These are phyloP conservation scores for Aleiodes testaceus DNA, from an alignment of 2,888 invertebrate species.

Conservation along the genomic window DNA sequence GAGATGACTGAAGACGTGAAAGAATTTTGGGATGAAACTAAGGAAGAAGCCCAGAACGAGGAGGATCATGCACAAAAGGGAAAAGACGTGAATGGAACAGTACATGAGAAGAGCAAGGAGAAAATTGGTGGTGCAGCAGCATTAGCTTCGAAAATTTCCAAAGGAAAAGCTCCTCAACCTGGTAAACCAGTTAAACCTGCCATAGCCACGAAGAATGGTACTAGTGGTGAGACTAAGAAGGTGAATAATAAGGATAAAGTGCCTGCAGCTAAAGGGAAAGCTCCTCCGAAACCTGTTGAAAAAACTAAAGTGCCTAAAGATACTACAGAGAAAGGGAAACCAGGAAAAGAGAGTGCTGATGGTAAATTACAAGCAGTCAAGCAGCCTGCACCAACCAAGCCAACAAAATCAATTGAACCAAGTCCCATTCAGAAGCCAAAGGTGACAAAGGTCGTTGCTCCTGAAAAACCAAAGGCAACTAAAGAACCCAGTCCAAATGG, in stretches of 20 bases:
- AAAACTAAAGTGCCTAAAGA: conserved; percentile 32
- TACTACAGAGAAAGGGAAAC: conserved; percentile 30
- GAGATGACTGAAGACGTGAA: conserved; percentile 54
- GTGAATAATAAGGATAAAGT: conserved; percentile 44
- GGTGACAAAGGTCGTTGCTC: neutral
- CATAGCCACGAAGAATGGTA: conserved; percentile 38
- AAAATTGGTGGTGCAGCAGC: conserved; percentile 1
- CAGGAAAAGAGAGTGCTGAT: conserved; percentile 32
- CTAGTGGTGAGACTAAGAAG: conserved; percentile 49
- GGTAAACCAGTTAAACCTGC: neutral
- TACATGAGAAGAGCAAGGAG: neutral
- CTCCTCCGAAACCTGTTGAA: conserved; percentile 34
- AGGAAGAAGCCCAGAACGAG: conserved; percentile 47
- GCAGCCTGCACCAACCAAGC: conserved; percentile 18
- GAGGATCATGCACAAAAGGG: conserved; percentile 18
- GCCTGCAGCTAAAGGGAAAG: conserved; percentile 45
- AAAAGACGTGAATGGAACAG: neutral
- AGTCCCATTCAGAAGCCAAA: conserved; percentile 23
- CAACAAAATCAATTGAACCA: conserved; percentile 41
- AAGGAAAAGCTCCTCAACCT: conserved; percentile 67
- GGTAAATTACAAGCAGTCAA: conserved; percentile 62
- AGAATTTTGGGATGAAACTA: conserved; percentile 54
- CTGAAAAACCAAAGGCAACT: conserved; percentile 8
- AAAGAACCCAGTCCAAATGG: conserved; percentile 55
- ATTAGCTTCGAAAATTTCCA: conserved; percentile 39